Percentiles rank a stretch among this genome's conserved stretches.
Evolutionary conservation across 2,888 invertebrate species (phyloP).

Genomic region (Lymantria monacha): DNA sequence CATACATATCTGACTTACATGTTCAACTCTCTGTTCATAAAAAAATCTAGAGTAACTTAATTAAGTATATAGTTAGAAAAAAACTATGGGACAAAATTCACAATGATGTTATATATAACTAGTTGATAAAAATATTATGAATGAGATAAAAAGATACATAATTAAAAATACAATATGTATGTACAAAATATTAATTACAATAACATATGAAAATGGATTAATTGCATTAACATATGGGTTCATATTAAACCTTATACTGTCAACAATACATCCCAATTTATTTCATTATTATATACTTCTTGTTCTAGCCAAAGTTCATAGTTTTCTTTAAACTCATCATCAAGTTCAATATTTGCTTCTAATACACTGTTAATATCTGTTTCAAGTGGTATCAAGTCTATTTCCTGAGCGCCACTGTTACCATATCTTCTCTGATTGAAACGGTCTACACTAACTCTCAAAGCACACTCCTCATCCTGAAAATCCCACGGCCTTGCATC

Average conservation of each 20-base stretch:
- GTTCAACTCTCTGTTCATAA: conserved; percentile 23
- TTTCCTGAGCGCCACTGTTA: conserved; percentile 75
- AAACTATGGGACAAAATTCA: conserved; percentile 28
- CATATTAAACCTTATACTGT: conserved; percentile 45
- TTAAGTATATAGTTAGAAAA: conserved; percentile 25
- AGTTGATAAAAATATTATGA: conserved; percentile 31
- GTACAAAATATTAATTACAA: conserved; percentile 33
- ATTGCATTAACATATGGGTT: too few species aligned
- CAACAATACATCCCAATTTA: conserved; percentile 87
- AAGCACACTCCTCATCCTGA: conserved; percentile 97
- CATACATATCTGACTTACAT: conserved; percentile 23
- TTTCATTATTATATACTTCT: conserved; percentile 95
- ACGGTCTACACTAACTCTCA: conserved; percentile 96
- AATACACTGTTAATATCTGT: conserved; percentile 92
- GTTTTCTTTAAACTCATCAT: conserved; percentile 95
- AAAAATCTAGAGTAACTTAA: conserved; percentile 32
- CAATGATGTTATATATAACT: conserved; percentile 24
- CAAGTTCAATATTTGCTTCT: conserved; percentile 90
- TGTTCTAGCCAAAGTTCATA: conserved; percentile 98
- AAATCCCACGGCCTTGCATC: conserved; percentile 99
- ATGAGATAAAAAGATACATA: conserved; percentile 23
- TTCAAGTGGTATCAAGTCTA: conserved; percentile 86
- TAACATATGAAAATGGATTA: conserved; percentile 15
- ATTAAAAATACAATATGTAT: conserved; percentile 42
- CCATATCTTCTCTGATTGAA: conserved; percentile 97